Conservation (phyloP, 2,113 vertebrate genomes). For the Notothenia coriiceps region DNA sequence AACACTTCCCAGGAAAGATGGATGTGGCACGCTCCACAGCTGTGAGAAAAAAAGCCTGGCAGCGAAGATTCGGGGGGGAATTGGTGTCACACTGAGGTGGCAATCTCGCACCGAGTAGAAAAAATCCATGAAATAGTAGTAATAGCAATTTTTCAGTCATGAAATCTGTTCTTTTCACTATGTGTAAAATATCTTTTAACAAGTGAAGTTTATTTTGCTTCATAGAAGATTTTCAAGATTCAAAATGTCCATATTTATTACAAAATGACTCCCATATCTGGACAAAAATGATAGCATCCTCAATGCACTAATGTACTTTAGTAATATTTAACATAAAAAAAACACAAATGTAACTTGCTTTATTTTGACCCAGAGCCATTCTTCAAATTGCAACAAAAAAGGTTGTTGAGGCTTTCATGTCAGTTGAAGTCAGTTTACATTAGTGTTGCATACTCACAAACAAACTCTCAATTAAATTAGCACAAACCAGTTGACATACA, state of each 20-base stretch:
- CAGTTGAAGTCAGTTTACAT: not conserved
- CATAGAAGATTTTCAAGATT: too few relatives aligned
- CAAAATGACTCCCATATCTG: too few relatives aligned
- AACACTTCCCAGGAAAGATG: constrained; percentile 87
- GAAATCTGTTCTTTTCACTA: too few relatives aligned
- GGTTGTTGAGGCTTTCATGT: not conserved
- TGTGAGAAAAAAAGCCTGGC: constrained; percentile 80
- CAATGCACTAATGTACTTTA: too few relatives aligned
- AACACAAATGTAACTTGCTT: too few relatives aligned
- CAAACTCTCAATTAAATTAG: constrained; percentile 25
- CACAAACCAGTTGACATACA: constrained; percentile 58
- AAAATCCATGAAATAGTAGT: too few relatives aligned
- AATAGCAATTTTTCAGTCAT: too few relatives aligned
- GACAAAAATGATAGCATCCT: too few relatives aligned
- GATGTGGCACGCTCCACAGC: constrained; percentile 85
- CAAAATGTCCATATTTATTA: too few relatives aligned
- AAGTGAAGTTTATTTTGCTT: too few relatives aligned
- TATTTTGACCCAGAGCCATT: not conserved
- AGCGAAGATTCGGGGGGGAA: constrained; percentile 45
- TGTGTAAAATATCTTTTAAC: too few relatives aligned
- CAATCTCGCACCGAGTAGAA: not conserved
- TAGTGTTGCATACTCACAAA: constrained; percentile 16
- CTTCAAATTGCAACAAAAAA: not conserved
- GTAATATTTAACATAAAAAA: too few relatives aligned
- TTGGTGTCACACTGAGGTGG: constrained; percentile 23